Evolutionary conservation across 2,797 vertebrate species (phyloP).

Genomic region (Diglossa cyanea): DNA sequence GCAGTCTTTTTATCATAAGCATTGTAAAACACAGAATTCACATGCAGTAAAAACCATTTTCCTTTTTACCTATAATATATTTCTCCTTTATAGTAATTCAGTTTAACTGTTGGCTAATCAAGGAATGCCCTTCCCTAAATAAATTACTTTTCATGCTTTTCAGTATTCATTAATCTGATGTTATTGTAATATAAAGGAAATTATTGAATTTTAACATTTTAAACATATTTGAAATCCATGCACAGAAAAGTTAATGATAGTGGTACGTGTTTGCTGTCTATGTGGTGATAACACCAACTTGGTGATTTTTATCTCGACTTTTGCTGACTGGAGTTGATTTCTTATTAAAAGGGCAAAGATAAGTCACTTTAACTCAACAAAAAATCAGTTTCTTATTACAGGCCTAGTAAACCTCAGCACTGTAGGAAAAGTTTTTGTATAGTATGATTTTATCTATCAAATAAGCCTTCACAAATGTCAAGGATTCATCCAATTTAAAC

Average conservation of each 20-base stretch:
- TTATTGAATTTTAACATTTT: constrained; percentile 25
- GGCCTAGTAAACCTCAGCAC: background rate
- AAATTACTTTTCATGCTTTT: constrained; percentile 40
- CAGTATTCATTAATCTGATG: constrained; percentile 15
- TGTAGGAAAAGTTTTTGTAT: constrained; percentile 2
- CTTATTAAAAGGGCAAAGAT: constrained; percentile 58
- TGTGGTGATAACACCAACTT: background rate
- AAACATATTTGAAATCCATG: constrained; percentile 36
- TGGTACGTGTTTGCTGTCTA: background rate
- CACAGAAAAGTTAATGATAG: background rate
- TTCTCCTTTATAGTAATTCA: constrained; percentile 7
- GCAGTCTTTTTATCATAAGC: constrained; percentile 31
- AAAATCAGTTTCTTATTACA: constrained; percentile 51
- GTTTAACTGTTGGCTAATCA: constrained; percentile 18
- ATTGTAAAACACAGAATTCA: constrained; percentile 41
- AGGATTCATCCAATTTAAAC: constrained; percentile 43
- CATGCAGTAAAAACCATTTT: constrained; percentile 27
- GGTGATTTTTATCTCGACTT: constrained; percentile 57
- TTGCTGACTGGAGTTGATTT: constrained; percentile 51
- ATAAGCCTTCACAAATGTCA: constrained; percentile 35
- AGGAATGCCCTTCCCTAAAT: constrained; percentile 33
- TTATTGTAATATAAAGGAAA: constrained; percentile 9
- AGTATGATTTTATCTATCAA: constrained; percentile 42
- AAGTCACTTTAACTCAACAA: constrained; percentile 51
- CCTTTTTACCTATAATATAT: constrained; percentile 34